These are phyloP conservation scores for Rhinoptilus africanus DNA, from an alignment of 2,113 vertebrate species.

Conservation along the genomic window DNA sequence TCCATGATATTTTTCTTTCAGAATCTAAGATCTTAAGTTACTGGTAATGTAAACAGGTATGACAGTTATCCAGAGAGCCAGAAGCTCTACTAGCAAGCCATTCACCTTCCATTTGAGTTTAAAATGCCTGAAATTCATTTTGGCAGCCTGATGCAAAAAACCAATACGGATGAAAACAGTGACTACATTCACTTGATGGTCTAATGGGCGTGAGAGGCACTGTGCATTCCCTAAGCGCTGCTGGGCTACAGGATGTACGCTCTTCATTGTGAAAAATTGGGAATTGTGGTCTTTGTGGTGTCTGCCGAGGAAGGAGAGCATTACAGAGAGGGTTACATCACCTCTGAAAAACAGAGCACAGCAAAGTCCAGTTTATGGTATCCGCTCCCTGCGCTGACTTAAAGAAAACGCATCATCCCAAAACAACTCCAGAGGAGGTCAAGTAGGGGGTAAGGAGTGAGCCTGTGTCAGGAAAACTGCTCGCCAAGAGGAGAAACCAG, in stretches of 20 bases:
- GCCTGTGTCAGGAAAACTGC: background rate
- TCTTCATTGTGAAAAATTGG: too few relatives aligned
- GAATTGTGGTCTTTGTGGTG: constrained; percentile 40
- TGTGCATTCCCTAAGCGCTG: background rate
- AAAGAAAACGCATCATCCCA: background rate
- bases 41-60: background rate
- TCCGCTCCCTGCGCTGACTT: background rate
- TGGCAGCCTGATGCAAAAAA: background rate
- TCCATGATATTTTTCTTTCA: background rate
- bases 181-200: background rate
- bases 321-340: constrained; percentile 37
- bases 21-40: background rate
- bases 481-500: background rate
- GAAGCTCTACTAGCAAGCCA: background rate
- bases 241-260: background rate
- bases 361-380: constrained; percentile 30
- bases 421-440: constrained; percentile 8
- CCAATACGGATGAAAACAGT: background rate
- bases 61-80: background rate
- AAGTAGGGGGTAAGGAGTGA: background rate
- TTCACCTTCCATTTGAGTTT: background rate
- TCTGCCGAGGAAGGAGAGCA: background rate
- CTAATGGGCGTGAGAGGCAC: background rate
- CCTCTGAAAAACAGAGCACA: background rate
- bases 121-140: background rate